Base-by-base conservation (phyloP, 1,140 invertebrate species). In the Cotesia chilonis region DNA sequence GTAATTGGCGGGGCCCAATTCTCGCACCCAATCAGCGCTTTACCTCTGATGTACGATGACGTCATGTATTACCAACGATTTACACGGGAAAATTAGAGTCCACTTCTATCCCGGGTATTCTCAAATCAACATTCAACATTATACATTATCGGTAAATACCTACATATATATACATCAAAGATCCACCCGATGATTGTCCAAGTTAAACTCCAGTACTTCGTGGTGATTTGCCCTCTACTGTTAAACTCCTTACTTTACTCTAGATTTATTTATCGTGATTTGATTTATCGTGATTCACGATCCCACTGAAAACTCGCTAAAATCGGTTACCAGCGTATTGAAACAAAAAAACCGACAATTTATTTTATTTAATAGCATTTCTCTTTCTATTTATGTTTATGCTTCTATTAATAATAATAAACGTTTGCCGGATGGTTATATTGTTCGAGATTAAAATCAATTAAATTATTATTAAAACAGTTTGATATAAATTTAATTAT, bases 1-100 rank as follows among this genome's bases (percentile, higher is more conserved):
- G 80, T 83, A 82, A 83, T 83, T 83, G 81, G 81, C 80, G 80
- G 74, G 81, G 74, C 77, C 80, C 82, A 79, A 82, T 83, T 83
- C 80, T 83, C 80, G 78, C 81, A 83, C 81, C 81, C 82, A 83
- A 83, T 83, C 82, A 81, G 74, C 79, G 66, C 68, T 55, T 54
- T n/a, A 59, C 55, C 54, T 74, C 79, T 81, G 81, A 81, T 80
- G 78, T 81, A 82, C 78, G 81, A 82, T 81, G 82, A 83, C 80
- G 81, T 82, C 80, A 81, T 74, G 75, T 67, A 82, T 83, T 83
- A 83, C 78, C 73, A 70, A 57, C 74, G 81, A 83, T 82, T 83
- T 82, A 83, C 79, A 75, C 78, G 75, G 73, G 77, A 78, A 82
- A 81, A 83, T 83, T 82, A 81, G 78, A 71, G 69, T 66, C 72